Evolutionary conservation across 2,888 invertebrate genomes (phyloP), one percentile per base, ranked within the genome.

Genomic region (Drosophila suboccidentalis): DNA sequence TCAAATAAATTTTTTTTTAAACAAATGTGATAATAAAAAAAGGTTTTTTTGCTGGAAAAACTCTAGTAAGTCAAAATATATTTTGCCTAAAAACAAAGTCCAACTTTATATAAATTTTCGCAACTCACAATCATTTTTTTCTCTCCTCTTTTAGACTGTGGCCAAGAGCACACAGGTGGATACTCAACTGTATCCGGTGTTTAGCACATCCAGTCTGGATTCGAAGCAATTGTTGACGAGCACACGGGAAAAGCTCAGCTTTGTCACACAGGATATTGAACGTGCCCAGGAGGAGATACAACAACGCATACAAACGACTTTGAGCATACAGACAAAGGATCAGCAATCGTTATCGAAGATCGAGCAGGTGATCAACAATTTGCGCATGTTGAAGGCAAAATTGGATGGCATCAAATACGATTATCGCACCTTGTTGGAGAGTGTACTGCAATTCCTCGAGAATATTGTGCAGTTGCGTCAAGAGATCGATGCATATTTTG

Each of bases 171-270:
- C 95, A 4, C 94, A 95, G 92, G 93, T 96, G 85, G 95, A 96
- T 89, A 94, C 94, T 51, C 95, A 96, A 87, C 93, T 97, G 65
- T 97, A 96, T 93, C 96, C 97, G 22, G 94, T 96, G 51, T 95
- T 97, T 76, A 95, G 95, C 51, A 94, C 95, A 15, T 93, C 94
- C 67, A 94, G 95, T 4, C 93, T 94, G 47, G 94, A 94, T 76
- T 94, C 95, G 13, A 93, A 93, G 72, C 94, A 94, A 50, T 93
- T 96, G 73, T 92, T 94, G 38, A 90, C 92, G 34, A 94, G 94
- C 85, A 93, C 96, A 9, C 94, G 94, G 78, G 93, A 93, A 53
- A 95, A 95, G 88, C 92, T 94, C 47, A 90, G 93, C 47, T 92
- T 93, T 17, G 94, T 95, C 54, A 89, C 94, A 65, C 94, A 94